Percentiles rank a stretch among this genome's conserved stretches.
phyloP scores from a whole-genome alignment of 2,113 vertebrate species.

The Halcyon malimbica region DNA sequence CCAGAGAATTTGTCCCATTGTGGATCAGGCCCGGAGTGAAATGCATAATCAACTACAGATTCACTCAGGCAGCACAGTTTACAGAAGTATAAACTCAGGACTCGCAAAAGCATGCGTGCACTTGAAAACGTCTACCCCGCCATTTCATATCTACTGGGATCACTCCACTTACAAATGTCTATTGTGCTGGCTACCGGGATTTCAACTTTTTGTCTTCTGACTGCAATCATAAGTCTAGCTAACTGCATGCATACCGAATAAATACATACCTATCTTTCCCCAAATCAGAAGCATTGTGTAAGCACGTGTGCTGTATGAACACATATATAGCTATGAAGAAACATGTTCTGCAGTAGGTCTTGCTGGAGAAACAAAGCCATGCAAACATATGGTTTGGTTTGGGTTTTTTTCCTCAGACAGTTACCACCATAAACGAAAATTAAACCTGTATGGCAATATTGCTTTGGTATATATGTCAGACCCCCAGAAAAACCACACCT shows the following conservation, averaged over 20 bases:
- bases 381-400: neutral
- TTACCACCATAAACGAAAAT: neutral
- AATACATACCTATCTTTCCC: neutral
- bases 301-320: neutral
- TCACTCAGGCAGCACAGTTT: neutral
- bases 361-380: neutral
- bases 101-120: neutral
- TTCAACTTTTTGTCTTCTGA: slow-evolving; percentile 9
- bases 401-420: neutral
- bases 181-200: neutral
- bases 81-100: neutral
- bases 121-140: neutral
- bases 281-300: neutral
- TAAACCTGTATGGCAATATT: neutral
- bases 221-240: neutral
- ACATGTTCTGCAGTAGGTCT: neutral
- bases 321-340: neutral
- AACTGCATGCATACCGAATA: neutral
- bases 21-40: neutral
- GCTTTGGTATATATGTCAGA: neutral
- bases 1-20: neutral
- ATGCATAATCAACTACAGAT: neutral
- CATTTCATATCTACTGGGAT: neutral
- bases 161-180: neutral
- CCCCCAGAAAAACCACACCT: neutral